These are phyloP conservation scores for Idaea biselata DNA, from an alignment of 2,888 invertebrate species.

Conservation along the genomic window DNA sequence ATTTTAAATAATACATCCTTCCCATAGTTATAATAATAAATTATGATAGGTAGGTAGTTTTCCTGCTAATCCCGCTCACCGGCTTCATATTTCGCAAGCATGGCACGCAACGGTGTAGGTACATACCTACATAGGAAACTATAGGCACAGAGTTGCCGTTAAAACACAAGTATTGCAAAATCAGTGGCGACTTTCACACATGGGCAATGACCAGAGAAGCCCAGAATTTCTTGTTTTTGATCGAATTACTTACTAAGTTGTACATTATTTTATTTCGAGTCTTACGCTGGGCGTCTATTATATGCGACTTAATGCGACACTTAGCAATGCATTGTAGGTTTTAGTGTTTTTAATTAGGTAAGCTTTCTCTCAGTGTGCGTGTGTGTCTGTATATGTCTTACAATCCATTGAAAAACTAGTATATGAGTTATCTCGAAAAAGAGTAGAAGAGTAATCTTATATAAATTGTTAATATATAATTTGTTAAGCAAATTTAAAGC, in stretches of 20 bases:
- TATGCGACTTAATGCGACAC: too few species aligned
- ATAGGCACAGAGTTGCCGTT: background rate
- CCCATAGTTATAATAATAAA: background rate
- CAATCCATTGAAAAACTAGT: too few species aligned
- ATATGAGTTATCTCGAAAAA: too few species aligned
- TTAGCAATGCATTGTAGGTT: too few species aligned
- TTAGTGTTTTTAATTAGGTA: too few species aligned
- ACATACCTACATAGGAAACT: background rate
- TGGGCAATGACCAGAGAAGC: background rate
- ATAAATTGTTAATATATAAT: too few species aligned
- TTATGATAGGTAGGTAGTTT: background rate
- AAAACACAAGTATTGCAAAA: background rate
- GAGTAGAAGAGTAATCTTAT: too few species aligned
- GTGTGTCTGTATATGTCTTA: too few species aligned
- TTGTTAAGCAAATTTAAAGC: too few species aligned
- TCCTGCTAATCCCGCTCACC: background rate
- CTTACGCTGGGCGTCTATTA: too few species aligned
- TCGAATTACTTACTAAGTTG: background rate
- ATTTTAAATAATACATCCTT: background rate
- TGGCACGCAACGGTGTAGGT: background rate
- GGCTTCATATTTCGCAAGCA: background rate
- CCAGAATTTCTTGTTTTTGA: background rate
- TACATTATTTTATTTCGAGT: too few species aligned
- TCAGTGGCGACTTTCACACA: background rate
- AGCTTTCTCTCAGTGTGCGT: too few species aligned